Percentiles rank a stretch among this genome's conserved stretches.
phyloP scores from a whole-genome alignment of 2,113 vertebrate species.

The Alces alces region DNA sequence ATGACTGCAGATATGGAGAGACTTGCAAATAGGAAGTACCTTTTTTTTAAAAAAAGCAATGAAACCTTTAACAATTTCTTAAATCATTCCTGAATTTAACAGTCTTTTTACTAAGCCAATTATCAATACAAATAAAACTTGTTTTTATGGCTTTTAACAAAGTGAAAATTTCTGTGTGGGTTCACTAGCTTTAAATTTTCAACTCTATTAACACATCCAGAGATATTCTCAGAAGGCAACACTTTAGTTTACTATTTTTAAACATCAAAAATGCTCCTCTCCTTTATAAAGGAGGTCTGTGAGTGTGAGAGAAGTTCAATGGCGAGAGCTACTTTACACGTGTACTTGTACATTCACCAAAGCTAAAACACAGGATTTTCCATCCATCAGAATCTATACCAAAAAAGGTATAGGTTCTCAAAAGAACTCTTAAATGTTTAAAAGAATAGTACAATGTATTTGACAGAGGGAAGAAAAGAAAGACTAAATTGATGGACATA shows the following conservation, averaged over 20 bases:
- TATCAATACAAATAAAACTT: slow-evolving; percentile 57
- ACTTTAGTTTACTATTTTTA: slow-evolving; percentile 75
- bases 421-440: not conserved
- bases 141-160: slow-evolving; percentile 47
- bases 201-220: slow-evolving; percentile 50
- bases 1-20: not conserved
- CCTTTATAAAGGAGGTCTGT: slow-evolving; percentile 63
- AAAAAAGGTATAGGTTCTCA: not conserved
- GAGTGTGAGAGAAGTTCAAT: slow-evolving; percentile 68
- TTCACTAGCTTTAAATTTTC: slow-evolving; percentile 66
- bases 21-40: slow-evolving; percentile 3
- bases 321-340: slow-evolving; percentile 56
- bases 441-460: not conserved
- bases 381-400: not conserved
- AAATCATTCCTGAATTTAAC: slow-evolving; percentile 25
- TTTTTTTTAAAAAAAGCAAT: slow-evolving; percentile 24
- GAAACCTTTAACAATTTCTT: slow-evolving; percentile 39
- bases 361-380: not conserved
- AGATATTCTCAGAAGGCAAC: slow-evolving; percentile 64
- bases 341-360: slow-evolving; percentile 35
- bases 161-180: slow-evolving; percentile 38
- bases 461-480: slow-evolving; percentile 19
- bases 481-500: not conserved
- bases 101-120: slow-evolving; percentile 23
- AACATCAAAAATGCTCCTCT: slow-evolving; percentile 45